Percentiles rank a stretch among this genome's conserved stretches.
phyloP scores from a whole-genome alignment of 2,888 invertebrate species.

The Calameuta pallipes region DNA sequence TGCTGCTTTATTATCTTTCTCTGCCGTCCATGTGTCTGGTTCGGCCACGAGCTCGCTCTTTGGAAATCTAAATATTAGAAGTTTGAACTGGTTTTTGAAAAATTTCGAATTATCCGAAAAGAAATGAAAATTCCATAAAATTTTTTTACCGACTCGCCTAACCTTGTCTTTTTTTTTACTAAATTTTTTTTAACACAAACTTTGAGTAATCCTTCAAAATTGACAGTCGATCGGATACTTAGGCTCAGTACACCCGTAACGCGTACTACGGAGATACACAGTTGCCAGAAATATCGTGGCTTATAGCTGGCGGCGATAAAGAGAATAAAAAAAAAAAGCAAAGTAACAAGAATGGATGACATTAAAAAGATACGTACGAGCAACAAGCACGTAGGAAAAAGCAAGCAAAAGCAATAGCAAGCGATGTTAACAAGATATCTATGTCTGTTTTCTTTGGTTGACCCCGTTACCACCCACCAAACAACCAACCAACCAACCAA shows the following conservation, averaged over 20 bases:
- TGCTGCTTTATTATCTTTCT: too few relatives aligned
- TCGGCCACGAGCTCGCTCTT: not conserved
- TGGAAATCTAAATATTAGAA: too few relatives aligned
- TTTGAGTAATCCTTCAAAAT: too few relatives aligned
- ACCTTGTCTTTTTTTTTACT: too few relatives aligned
- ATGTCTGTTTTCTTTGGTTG: constrained; percentile 56
- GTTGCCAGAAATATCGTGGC: not conserved
- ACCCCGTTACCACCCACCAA: constrained; percentile 50
- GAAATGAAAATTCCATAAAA: too few relatives aligned
- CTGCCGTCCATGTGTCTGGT: not conserved
- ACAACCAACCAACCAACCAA: constrained; percentile 35
- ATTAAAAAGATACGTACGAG: not conserved
- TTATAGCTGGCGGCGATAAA: not conserved
- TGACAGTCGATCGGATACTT: not conserved
- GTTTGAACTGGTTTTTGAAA: not conserved
- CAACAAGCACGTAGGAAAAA: not conserved
- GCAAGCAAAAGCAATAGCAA: constrained; percentile 30
- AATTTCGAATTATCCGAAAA: not conserved
- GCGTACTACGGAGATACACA: not conserved
- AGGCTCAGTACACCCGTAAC: not conserved
- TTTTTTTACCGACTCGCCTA: too few relatives aligned
- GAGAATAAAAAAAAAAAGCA: constrained; percentile 13
- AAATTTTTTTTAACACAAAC: too few relatives aligned
- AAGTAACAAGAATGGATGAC: constrained; percentile 10
- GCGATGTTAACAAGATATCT: constrained; percentile 54